Percentiles rank a stretch among this genome's conserved stretches.
These are phyloP conservation scores for Pogonomyrmex barbatus DNA, from an alignment of 1,140 invertebrate genomes.

Conservation along the genomic window DNA sequence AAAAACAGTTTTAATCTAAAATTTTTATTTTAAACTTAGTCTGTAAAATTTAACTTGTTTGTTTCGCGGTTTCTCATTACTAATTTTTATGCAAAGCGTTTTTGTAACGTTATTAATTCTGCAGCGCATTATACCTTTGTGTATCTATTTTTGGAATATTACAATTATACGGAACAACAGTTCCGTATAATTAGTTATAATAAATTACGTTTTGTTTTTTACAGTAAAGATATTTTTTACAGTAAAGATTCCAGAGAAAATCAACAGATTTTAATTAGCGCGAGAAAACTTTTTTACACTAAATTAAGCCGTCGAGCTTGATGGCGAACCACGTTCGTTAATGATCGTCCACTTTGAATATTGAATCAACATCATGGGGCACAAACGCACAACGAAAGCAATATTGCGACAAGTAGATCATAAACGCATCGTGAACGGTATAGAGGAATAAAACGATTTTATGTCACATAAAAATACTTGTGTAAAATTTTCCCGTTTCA, in stretches of 20 bases:
- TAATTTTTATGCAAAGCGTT: constrained; percentile 12
- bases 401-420: constrained; percentile 31
- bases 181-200: too few relatives aligned
- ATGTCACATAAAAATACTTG: constrained; percentile 11
- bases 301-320: constrained; percentile 36
- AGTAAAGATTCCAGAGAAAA: constrained; percentile 1
- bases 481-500: constrained; percentile 10
- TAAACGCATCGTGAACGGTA: constrained; percentile 20
- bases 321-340: background rate
- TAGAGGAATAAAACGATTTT: constrained; percentile 20
- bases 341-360: constrained; percentile 24
- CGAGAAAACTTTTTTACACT: constrained; percentile 22
- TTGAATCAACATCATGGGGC: constrained; percentile 8
- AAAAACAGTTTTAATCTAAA: background rate
- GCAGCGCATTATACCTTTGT: background rate
- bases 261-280: constrained; percentile 38
- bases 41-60: constrained; percentile 20
- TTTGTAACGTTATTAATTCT: constrained; percentile 6
- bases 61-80: background rate
- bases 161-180: background rate
- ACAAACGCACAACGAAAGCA: background rate
- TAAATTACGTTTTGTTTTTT: background rate
- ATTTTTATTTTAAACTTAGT: constrained; percentile 29
- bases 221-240: background rate
- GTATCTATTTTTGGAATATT: constrained; percentile 12